Base-by-base conservation (phyloP, 2,888 invertebrate genomes). In the Lysandra coridon region DNA sequence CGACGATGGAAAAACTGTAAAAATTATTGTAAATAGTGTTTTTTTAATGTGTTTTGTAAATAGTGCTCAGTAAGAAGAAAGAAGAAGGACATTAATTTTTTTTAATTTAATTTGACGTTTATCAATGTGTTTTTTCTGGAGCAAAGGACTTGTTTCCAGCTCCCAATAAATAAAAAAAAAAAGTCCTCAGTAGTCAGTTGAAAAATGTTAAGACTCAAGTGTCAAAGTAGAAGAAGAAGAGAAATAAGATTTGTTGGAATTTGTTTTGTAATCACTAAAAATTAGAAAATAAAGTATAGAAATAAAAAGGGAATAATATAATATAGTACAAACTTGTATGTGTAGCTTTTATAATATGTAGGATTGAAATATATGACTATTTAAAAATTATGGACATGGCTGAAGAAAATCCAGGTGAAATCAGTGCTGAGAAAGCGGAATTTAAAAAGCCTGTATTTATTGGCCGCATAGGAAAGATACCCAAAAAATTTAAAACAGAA, bases 401-500 rank as follows among this genome's bases (percentile, higher is more conserved):
- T 10, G 85, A 86, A 80, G 80, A 83, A 33, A 73, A 80, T 6
- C 60, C 82, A 83, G 81, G 79, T 0, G 85, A 86, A 64, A 81
- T 79, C 30, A 78, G 76, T 17, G 75, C 73, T 57, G 85, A 86
- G 49, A 85, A 87, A 81, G 84, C 84, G 0, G 91, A 92, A 84
- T 95, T 95, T 86, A 95, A 95, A 83, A 95, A 95, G 86, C 95
- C 95, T 37, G 90, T 95, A 14, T 87, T 94, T 0, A 85, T 95
- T 75, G 95, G 95, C 6, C 93, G 95, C 80, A 87, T 95, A 23
- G 95, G 95, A 0, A 93, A 94, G 85, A 86, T 95, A 33, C 95
- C 95, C 1, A 94, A 92, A 84, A 95, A 92, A 84, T 86, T 84
- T 2, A 89, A 88, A 79, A 82, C 44, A 78, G 87, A 87, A 5